Evolutionary conservation across 2,888 invertebrate genomes (phyloP).

Genomic region (Pyrrhia umbra): DNA sequence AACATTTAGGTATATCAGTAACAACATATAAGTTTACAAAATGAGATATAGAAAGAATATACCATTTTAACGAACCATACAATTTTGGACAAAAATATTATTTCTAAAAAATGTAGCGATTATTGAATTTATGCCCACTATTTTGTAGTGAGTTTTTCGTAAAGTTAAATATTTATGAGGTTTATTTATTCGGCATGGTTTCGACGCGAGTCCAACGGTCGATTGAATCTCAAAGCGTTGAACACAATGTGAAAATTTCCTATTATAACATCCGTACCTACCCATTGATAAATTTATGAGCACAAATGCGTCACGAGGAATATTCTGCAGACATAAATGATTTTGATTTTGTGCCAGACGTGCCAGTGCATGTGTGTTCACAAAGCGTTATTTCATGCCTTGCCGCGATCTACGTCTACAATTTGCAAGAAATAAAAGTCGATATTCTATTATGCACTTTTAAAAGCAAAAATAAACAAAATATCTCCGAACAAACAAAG

Average conservation of each 20-base stretch:
- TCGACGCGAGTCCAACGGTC: conserved; percentile 64
- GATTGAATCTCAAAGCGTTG: conserved; percentile 72
- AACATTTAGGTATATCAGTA: neutral
- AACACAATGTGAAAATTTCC: conserved; percentile 70
- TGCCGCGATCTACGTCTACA: neutral
- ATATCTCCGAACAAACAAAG: conserved; percentile 4
- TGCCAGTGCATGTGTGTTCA: conserved; percentile 22
- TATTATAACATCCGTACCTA: conserved; percentile 68
- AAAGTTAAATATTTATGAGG: conserved; percentile 69
- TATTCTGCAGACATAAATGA: conserved; percentile 51
- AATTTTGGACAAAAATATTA: neutral
- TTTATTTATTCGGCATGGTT: conserved; percentile 64
- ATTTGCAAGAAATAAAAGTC: conserved; percentile 9
- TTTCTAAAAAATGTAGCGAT: conserved; percentile 28
- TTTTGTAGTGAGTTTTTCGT: conserved; percentile 52
- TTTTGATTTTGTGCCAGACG: conserved; percentile 48
- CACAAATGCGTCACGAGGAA: conserved; percentile 60
- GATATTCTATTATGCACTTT: conserved; percentile 5
- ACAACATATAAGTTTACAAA: neutral
- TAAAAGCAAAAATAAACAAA: conserved; percentile 10
- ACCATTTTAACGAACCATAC: conserved; percentile 5
- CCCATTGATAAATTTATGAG: conserved; percentile 64
- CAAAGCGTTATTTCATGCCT: conserved; percentile 13
- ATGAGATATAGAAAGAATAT: neutral
- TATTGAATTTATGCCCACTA: conserved; percentile 38